Evolutionary conservation across 2,797 vertebrate genomes (phyloP).

Genomic region (Peromyscus attwateri): DNA sequence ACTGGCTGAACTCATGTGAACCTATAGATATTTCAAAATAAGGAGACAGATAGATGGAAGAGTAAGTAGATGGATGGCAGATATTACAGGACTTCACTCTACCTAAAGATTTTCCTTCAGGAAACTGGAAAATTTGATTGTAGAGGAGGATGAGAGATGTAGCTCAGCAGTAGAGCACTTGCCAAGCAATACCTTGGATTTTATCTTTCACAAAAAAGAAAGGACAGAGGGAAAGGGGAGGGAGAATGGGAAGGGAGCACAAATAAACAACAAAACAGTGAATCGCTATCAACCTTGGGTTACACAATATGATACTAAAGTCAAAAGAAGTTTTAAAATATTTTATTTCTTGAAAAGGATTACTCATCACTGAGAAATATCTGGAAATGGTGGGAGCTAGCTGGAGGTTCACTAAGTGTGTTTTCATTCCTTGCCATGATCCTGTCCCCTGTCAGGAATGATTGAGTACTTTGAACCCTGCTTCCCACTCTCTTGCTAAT

Average conservation of each 20-base stretch:
- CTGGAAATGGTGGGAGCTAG: neutral
- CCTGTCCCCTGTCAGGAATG: neutral
- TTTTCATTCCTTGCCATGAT: neutral
- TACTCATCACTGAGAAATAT: neutral
- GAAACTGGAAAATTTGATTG: neutral
- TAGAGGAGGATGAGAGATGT: neutral
- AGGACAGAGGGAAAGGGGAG: neutral
- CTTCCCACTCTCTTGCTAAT: neutral
- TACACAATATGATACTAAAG: neutral
- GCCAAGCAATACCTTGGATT: neutral
- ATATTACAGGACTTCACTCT: neutral
- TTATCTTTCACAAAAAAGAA: neutral
- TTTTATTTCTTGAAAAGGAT: neutral
- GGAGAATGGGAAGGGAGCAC: neutral
- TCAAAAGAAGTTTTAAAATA: constrained; percentile 17
- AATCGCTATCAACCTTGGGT: neutral
- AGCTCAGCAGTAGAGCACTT: neutral
- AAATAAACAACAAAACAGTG: neutral
- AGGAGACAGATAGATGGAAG: neutral
- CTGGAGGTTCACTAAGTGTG: neutral
- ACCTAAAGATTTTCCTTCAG: neutral
- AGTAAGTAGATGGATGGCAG: neutral
- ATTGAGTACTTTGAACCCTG: neutral
- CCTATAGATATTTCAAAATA: neutral
- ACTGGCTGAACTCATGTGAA: neutral